Evolutionary conservation across 2,113 vertebrate genomes (phyloP).

Genomic region (Lontra canadensis): DNA sequence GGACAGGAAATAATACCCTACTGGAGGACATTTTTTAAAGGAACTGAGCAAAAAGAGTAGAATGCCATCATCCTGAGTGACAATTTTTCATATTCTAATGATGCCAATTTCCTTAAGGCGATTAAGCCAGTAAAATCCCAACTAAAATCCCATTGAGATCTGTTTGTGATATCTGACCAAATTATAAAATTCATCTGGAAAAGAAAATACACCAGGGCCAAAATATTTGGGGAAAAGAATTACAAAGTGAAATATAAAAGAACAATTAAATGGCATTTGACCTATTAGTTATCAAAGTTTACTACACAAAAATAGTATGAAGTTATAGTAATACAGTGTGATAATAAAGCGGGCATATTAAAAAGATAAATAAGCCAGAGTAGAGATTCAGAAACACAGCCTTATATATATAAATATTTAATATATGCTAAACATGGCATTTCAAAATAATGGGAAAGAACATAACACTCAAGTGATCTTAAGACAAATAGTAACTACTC

Average conservation of each 20-base stretch:
- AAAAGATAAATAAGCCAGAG: not conserved
- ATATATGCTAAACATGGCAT: not conserved
- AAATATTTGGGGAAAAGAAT: conserved; percentile 7
- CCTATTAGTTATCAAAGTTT: not conserved
- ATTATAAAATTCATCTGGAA: not conserved
- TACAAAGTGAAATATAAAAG: conserved; percentile 21
- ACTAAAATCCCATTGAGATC: not conserved
- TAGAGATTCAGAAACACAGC: not conserved
- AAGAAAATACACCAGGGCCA: conserved; percentile 20
- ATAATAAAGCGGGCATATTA: not conserved
- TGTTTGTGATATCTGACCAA: conserved; percentile 18
- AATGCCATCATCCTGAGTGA: not conserved
- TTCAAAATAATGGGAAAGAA: conserved; percentile 11
- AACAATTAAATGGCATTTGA: conserved; percentile 1
- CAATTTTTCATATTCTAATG: not conserved
- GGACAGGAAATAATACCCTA: not conserved
- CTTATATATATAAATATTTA: not conserved
- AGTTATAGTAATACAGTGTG: not conserved
- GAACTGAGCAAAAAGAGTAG: not conserved
- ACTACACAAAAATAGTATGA: not conserved
- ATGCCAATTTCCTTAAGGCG: not conserved
- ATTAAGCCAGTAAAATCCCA: conserved; percentile 2
- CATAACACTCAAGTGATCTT: not conserved
- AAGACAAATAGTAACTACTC: not conserved
- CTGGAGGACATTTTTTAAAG: conserved; percentile 7